Percentiles rank a stretch among this genome's conserved stretches.
These are phyloP conservation scores for Scotopteryx bipunctaria DNA, from an alignment of 2,888 invertebrate species.

Conservation along the genomic window DNA sequence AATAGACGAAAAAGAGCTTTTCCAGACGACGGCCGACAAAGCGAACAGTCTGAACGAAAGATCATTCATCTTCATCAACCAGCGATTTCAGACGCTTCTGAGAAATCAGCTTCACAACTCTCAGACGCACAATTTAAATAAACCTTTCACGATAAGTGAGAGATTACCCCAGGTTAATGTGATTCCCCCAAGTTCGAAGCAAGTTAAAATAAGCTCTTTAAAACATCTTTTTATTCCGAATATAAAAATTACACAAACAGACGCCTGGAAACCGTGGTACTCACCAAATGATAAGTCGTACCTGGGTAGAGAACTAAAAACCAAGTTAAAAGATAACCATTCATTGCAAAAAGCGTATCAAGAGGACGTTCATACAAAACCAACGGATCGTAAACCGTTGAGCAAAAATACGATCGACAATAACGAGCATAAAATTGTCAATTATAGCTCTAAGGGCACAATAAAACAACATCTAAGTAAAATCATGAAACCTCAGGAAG, in stretches of 20 bases:
- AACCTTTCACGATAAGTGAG: slow-evolving; percentile 5
- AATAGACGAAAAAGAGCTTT: slow-evolving; percentile 49
- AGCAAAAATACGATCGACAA: neutral
- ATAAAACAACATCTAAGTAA: neutral
- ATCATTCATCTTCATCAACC: slow-evolving; percentile 62
- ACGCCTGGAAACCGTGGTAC: neutral
- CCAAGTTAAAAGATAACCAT: neutral
- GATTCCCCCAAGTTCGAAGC: slow-evolving; percentile 1
- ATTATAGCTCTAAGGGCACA: neutral
- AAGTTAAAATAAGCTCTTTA: neutral
- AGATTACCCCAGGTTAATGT: slow-evolving; percentile 1
- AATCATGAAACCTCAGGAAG: neutral
- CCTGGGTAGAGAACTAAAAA: neutral
- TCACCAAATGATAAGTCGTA: neutral
- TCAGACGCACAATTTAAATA: slow-evolving; percentile 7
- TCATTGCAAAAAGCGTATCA: neutral
- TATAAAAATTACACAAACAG: neutral
- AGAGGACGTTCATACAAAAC: neutral
- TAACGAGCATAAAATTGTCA: neutral
- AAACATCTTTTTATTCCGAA: slow-evolving; percentile 7
- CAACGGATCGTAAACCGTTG: neutral
- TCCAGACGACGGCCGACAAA: slow-evolving; percentile 46
- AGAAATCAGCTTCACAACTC: slow-evolving; percentile 12
- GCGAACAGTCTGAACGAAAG: slow-evolving; percentile 57
- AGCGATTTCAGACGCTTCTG: slow-evolving; percentile 46